Evolutionary conservation across 2,113 vertebrate genomes (phyloP).

Genomic region (Polyodon spathula): DNA sequence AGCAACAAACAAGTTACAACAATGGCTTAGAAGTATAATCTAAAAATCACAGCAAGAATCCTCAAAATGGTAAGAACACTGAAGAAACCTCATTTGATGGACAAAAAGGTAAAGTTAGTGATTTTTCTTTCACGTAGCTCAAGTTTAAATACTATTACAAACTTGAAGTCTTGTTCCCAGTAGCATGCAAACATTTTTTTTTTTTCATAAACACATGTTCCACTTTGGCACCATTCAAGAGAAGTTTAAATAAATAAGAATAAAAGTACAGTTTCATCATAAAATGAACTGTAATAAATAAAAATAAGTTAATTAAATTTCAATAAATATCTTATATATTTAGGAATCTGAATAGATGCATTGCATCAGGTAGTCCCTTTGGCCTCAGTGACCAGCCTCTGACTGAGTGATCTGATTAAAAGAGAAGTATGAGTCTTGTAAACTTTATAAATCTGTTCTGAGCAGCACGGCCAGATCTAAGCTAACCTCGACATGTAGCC

Average conservation of each 20-base stretch:
- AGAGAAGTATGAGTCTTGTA: conserved; percentile 57
- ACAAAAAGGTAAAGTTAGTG: conserved; percentile 69
- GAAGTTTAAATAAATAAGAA: conserved; percentile 82
- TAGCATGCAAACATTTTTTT: conserved; percentile 34
- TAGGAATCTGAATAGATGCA: conserved; percentile 77
- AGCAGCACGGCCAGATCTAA: conserved; percentile 20
- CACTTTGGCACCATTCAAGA: conserved; percentile 84
- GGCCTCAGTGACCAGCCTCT: conserved; percentile 57
- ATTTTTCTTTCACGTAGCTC: conserved; percentile 52
- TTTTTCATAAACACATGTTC: conserved; percentile 41
- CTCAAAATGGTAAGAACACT: too few species aligned
- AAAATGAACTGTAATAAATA: conserved; percentile 94
- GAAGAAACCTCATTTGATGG: too few species aligned
- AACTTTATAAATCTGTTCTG: conserved; percentile 44
- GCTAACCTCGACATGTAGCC: not conserved
- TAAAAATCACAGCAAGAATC: too few species aligned
- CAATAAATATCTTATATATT: conserved; percentile 93
- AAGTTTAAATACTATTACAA: conserved; percentile 44
- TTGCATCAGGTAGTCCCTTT: conserved; percentile 69
- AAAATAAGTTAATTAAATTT: conserved; percentile 95
- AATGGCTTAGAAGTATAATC: too few species aligned
- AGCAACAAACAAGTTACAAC: too few species aligned
- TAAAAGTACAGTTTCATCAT: conserved; percentile 67
- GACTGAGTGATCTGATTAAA: conserved; percentile 46
- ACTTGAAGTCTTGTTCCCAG: conserved; percentile 49